These are phyloP conservation scores for Pipistrellus nathusii DNA, from an alignment of 2,797 vertebrate genomes.

Conservation along the genomic window DNA sequence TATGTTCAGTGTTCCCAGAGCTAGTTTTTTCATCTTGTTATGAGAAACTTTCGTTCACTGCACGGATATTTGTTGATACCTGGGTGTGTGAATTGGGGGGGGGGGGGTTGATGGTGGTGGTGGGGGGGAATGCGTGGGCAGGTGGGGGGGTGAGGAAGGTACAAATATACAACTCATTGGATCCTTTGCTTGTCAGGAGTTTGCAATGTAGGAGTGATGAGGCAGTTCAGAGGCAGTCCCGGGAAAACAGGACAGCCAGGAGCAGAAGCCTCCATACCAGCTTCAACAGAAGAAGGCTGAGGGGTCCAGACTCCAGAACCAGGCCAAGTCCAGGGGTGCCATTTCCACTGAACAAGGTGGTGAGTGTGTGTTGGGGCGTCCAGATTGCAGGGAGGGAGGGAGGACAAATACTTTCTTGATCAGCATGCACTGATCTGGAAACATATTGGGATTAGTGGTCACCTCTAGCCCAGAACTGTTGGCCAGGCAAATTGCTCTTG, in stretches of 20 bases:
- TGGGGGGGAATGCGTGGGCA: no score
- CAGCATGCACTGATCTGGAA: not conserved
- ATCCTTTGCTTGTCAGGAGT: not conserved
- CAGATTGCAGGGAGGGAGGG: not conserved
- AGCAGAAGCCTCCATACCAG: not conserved
- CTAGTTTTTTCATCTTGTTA: not conserved
- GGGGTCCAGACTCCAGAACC: not conserved
- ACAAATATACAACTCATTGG: not conserved
- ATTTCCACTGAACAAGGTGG: not conserved
- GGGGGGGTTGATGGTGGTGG: no score
- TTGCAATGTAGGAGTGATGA: no score
- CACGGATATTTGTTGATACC: not conserved
- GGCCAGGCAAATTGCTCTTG: not conserved
- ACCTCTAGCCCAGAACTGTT: not conserved
- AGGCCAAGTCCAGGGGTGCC: not conserved
- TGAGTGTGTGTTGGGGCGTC: no score
- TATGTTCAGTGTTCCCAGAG: not conserved
- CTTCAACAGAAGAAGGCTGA: fast-evolving
- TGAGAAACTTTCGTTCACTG: not conserved
- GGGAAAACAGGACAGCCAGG: not conserved
- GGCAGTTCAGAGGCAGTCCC: not conserved
- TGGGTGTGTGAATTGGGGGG: not conserved
- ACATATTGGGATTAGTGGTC: not conserved
- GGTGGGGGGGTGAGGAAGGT: no score
- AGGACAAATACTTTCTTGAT: not conserved